Evolutionary conservation across 1,140 invertebrate genomes (phyloP).

Genomic region (Cyclargus thomasi): DNA sequence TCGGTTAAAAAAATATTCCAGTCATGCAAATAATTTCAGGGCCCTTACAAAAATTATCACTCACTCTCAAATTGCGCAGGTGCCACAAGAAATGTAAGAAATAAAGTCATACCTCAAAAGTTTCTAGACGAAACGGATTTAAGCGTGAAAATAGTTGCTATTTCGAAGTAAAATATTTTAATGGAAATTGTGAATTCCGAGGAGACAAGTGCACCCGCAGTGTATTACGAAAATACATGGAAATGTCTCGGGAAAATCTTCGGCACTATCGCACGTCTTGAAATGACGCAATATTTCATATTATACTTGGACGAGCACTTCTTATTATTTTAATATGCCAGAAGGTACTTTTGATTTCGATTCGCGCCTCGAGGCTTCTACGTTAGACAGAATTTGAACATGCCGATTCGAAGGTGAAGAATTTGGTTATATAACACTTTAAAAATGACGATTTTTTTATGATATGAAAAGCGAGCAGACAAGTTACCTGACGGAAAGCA

Average conservation of each 20-base stretch:
- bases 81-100: not conserved
- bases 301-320: not conserved
- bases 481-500: too few relatives aligned
- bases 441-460: too few relatives aligned
- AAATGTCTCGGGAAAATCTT: slow-evolving; percentile 5
- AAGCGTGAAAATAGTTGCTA: slow-evolving; percentile 6
- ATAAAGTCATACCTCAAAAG: not conserved
- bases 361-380: not conserved
- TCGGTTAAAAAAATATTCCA: too few relatives aligned
- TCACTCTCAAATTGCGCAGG: not conserved
- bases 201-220: slow-evolving; percentile 5
- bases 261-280: slow-evolving; percentile 11
- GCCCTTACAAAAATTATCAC: not conserved
- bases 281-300: slow-evolving; percentile 12
- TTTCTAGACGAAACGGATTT: not conserved
- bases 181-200: slow-evolving; percentile 9
- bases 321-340: not conserved
- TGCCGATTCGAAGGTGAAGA: not conserved
- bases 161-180: slow-evolving; percentile 7
- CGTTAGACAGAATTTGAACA: not conserved
- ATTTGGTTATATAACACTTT: too few relatives aligned
- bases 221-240: not conserved
- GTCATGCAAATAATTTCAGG: not conserved
- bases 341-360: not conserved
- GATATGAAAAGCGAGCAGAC: too few relatives aligned